Evolutionary conservation across 2,888 invertebrate species (phyloP), one percentile per base, ranked within the genome.

Genomic region (Papilio elwesi): DNA sequence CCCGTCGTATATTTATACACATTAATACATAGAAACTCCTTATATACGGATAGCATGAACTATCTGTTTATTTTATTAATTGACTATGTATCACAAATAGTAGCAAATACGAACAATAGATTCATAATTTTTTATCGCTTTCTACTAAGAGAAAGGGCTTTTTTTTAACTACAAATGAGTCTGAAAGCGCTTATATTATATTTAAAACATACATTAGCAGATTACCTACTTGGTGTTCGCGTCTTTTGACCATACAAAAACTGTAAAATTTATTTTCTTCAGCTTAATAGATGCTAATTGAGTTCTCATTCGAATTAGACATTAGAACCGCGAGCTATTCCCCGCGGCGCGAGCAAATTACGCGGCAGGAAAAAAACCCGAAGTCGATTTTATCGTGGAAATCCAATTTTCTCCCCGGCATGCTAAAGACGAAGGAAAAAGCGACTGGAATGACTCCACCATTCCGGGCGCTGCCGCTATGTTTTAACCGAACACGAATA

Each of bases 351-450:
- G 83, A 84, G 89, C 88, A 90, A 91, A 92, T 92, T 90, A 91
- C 89, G 85, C 88, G 84, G 84, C 80, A 85, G 87, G 89, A 88
- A 90, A 91, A 83, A 85, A 59, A 59, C 38, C 86, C 83, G 87
- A 88, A 90, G 90, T 90, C 90, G 93, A 93, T 93, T 93, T 93
- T 92, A 93, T 92, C 93, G 90, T 91, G 92, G 90, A 93, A 92
- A 93, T 92, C 92, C 93, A 93, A 93, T 93, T 93, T 93, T 93
- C 93, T 92, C 91, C 92, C 91, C 90, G 83, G 91, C 92, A 93
- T 92, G 92, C 92, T 89, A 92, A 92, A 93, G 93, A 93, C 92
- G 90, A 64, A 87, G 90, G 90, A 93, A 91, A 93, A 93, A 91
- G 91, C 92, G 93, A 93, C 91, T 89, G 89, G 93, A 90, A 92